Percentiles rank a stretch among this genome's conserved stretches.
Conservation (phyloP, 2,113 vertebrate species). For the Spilogale gracilis region DNA sequence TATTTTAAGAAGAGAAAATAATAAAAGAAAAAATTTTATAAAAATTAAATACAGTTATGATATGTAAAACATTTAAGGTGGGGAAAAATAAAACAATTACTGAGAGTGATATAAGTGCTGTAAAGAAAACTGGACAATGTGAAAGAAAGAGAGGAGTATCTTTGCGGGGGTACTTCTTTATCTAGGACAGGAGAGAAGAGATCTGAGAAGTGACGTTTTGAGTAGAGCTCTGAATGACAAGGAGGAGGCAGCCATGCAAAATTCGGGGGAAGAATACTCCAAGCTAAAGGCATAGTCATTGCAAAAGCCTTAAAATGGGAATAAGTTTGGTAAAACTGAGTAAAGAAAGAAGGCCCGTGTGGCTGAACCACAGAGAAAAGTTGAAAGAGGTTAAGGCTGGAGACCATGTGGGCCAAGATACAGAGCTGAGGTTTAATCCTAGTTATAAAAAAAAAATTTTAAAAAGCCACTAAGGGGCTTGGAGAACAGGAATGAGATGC, state of each 20-base stretch:
- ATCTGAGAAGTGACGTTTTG: background rate
- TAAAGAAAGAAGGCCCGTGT: background rate
- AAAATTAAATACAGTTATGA: constrained; percentile 41
- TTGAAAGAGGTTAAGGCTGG: background rate
- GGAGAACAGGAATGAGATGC: background rate
- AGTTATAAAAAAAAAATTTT: background rate
- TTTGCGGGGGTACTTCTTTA: background rate
- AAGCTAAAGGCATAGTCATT: background rate
- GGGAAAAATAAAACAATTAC: background rate
- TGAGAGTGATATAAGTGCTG: background rate
- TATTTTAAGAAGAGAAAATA: constrained; percentile 39
- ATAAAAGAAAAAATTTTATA: background rate
- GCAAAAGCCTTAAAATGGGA: background rate
- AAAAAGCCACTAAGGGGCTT: background rate
- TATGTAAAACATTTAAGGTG: background rate
- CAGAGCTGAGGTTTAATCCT: background rate
- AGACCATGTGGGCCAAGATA: background rate
- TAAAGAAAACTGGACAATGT: constrained; percentile 8
- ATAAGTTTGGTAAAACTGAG: background rate
- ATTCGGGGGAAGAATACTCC: background rate
- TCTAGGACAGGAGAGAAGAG: background rate
- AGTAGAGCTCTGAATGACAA: background rate
- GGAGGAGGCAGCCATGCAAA: background rate
- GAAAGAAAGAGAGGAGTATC: background rate
- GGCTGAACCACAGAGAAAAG: background rate